Evolutionary conservation across 1,140 invertebrate species (phyloP), one percentile per base, ranked within the genome.

Genomic region (Aphelinus certus): DNA sequence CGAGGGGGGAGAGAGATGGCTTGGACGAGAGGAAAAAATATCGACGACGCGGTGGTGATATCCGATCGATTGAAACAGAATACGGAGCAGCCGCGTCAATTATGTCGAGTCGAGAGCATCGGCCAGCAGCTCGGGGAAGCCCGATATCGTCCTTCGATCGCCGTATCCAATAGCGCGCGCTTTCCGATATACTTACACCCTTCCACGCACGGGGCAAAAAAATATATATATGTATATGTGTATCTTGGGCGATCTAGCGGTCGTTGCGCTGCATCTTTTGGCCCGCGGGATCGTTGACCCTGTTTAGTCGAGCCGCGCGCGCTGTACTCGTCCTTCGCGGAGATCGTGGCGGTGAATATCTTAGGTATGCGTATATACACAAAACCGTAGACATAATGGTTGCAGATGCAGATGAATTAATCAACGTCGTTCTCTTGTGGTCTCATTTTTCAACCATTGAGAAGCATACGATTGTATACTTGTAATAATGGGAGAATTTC

Each of bases 271-370:
- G 58, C 58, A 7, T 60, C 58, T 60, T 43, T 60, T 3, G 4
- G 9, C n/a, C 10, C 57, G 57, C 57, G 58, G 6, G 58, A 60
- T 60, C 58, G 58, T 60, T 60, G 58, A 60, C 58, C 58, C 9
- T 60, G 26, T 26, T 26, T 26, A 26, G 26, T 26, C 26, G 26
- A 26, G 26, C 26, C 26, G 26, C 26, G 26, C 26, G 26, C 26
- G 26, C 26, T 26, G 26, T 0, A 26, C 26, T 26, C 26, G 26
- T 26, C 26, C 42, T 60, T 60, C 5, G 58, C 58, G 5, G 45
- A 43, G 6, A 26, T 60, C 45, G 5, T 26, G 5, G 58, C 26
- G 42, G 57, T 42, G 58, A 60, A 43, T 26, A 26, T 26, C 26
- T 26, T 26, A 26, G 1, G 58, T 45, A 43, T 60, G 42, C 9